Evolutionary conservation across 2,888 invertebrate species (phyloP), one percentile per base, ranked within the genome.

Genomic region (Sesia apiformis): DNA sequence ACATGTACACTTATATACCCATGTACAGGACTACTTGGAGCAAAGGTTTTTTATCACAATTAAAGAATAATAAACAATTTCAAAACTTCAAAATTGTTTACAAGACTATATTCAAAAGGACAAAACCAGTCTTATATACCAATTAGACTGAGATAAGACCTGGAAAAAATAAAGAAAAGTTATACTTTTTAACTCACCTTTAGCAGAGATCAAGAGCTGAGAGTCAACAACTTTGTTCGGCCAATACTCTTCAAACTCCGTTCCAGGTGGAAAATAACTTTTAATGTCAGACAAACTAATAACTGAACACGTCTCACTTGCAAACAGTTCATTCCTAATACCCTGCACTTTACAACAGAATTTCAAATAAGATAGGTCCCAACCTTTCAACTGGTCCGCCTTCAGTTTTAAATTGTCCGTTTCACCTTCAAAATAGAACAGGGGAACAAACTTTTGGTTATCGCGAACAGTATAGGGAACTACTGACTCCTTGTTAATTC

Each of bases 301-400:
- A 69, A 97, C 97, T 55, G 95, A 94, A 81, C 97, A 97, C 5
- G 95, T 95, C 74, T 97, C 96, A 90, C 95, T 96, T 38, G 96
- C 95, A 83, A 97, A 97, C 57, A 97, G 84, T 87, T 97, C 97
- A 74, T 96, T 97, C 62, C 97, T 90, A 65, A 97, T 97, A 53
- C 97, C 97, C 84, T 97, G 97, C 62, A 97, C 97, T 86, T 97
- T 97, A 84, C 97, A 97, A 84, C 97, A 97, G 81, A 97, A 97
- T 83, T 97, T 97, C 61, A 97, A 90, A 81, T 97, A 97, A 0
- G 97, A 96, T 63, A 97, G 85, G 83, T 97, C 97, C 97, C 97
- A 97, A 58, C 96, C 96, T 72, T 95, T 95, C 43, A 97, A 84
- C 78, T 95, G 94, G 70, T 96, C 95, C 3, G 97, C 95, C 75